Conservation (phyloP, 2,797 vertebrate genomes). For the Anisognathus igniventris region DNA sequence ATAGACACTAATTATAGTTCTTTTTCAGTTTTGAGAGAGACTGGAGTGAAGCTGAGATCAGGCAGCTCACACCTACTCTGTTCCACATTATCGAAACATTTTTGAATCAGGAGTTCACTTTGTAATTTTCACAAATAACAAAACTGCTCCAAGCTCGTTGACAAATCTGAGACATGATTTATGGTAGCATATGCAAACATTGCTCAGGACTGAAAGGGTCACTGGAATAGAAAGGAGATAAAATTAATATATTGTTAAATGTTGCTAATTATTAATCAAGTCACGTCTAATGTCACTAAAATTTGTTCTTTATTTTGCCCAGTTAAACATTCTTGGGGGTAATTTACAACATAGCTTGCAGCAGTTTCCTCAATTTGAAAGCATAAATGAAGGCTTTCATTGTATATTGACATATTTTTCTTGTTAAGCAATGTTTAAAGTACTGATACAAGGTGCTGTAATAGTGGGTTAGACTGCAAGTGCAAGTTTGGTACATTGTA, state of each 20-base stretch:
- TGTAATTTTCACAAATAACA: conserved; percentile 57
- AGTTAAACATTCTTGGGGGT: conserved; percentile 82
- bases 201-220: conserved; percentile 74
- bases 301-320: conserved; percentile 72
- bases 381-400: conserved; percentile 83
- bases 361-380: conserved; percentile 80
- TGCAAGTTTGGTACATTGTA: conserved; percentile 76
- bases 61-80: neutral
- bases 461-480: conserved; percentile 80
- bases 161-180: conserved; percentile 79
- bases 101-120: conserved; percentile 38
- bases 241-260: conserved; percentile 78
- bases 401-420: conserved; percentile 84
- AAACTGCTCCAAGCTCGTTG: conserved; percentile 69
- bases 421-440: conserved; percentile 88
- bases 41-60: neutral
- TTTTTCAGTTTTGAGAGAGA: neutral
- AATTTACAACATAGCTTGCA: conserved; percentile 82
- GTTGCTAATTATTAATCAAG: conserved; percentile 80
- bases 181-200: conserved; percentile 72
- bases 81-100: neutral
- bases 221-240: conserved; percentile 75
- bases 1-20: neutral
- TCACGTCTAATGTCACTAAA: conserved; percentile 65
- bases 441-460: conserved; percentile 82